Conservation (phyloP, 2,113 vertebrate species). For the Phalacrocorax carbo region DNA sequence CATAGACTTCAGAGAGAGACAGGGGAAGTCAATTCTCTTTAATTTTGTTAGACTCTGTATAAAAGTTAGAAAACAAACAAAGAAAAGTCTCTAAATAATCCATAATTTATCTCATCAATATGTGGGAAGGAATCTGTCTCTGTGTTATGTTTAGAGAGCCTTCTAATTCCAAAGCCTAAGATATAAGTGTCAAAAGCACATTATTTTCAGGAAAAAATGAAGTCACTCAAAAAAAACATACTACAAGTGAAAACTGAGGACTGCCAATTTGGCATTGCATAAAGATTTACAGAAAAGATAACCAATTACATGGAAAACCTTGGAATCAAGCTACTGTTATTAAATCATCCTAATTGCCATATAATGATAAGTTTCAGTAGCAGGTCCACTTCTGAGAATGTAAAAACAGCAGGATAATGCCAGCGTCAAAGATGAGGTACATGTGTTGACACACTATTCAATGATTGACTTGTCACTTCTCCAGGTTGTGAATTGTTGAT, state of each 20-base stretch:
- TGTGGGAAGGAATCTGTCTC: neutral
- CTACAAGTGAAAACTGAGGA: conserved; percentile 4
- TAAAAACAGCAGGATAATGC: conserved; percentile 39
- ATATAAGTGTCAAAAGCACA: neutral
- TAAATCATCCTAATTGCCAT: conserved; percentile 33
- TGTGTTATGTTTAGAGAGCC: neutral
- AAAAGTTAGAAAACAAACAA: neutral
- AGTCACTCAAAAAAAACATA: neutral
- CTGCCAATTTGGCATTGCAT: neutral
- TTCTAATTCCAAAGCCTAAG: neutral
- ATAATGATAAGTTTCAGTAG: conserved; percentile 24
- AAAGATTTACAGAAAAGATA: neutral
- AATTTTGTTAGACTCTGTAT: neutral
- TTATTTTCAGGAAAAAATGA: neutral
- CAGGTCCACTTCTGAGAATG: conserved; percentile 39
- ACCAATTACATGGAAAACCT: neutral
- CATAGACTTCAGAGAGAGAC: neutral
- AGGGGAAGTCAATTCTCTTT: neutral
- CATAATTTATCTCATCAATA: neutral
- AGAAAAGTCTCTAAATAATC: neutral
- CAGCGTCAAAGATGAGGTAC: conserved; percentile 46
- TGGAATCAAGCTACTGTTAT: conserved; percentile 29
- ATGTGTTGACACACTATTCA: conserved; percentile 57
- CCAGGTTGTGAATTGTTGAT: conserved; percentile 31
- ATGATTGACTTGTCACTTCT: conserved; percentile 46